phyloP scores from a whole-genome alignment of 2,797 vertebrate genomes.

The Sebastolobus altivelis region DNA sequence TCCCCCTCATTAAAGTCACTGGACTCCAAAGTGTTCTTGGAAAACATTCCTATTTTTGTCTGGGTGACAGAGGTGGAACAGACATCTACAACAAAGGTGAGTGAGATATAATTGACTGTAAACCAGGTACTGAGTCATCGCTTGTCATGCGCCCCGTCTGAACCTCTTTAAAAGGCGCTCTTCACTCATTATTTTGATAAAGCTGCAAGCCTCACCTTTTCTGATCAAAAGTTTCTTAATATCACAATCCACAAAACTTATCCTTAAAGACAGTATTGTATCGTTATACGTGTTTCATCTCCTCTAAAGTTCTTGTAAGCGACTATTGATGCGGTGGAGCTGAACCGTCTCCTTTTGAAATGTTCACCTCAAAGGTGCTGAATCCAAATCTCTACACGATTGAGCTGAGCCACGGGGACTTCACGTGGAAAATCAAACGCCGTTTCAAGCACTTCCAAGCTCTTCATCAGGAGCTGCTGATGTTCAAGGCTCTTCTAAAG shows the following conservation, averaged over 20 bases:
- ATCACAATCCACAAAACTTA: slow-evolving; percentile 65
- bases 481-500: slow-evolving; percentile 79
- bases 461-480: slow-evolving; percentile 78
- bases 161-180: slow-evolving; percentile 48
- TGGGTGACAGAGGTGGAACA: slow-evolving; percentile 71
- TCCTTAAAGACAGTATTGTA: slow-evolving; percentile 65
- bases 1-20: slow-evolving; percentile 62
- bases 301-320: slow-evolving; percentile 66
- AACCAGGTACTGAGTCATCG: slow-evolving; percentile 55
- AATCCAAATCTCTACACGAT: slow-evolving; percentile 79
- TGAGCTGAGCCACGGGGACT: slow-evolving; percentile 77
- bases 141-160: slow-evolving; percentile 57
- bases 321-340: slow-evolving; percentile 63
- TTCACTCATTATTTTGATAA: slow-evolving; percentile 63
- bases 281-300: slow-evolving; percentile 63
- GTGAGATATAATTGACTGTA: slow-evolving; percentile 68
- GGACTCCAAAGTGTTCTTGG: slow-evolving; percentile 68
- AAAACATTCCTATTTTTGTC: slow-evolving; percentile 74
- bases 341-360: slow-evolving; percentile 73
- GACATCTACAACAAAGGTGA: slow-evolving; percentile 70
- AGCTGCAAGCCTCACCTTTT: slow-evolving; percentile 55
- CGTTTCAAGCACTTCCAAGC: slow-evolving; percentile 80
- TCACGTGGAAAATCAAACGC: slow-evolving; percentile 81
- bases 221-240: slow-evolving; percentile 71
- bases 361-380: slow-evolving; percentile 73